Base-by-base conservation (phyloP, 2,888 invertebrate genomes). In the Aspidapion aeneum region DNA sequence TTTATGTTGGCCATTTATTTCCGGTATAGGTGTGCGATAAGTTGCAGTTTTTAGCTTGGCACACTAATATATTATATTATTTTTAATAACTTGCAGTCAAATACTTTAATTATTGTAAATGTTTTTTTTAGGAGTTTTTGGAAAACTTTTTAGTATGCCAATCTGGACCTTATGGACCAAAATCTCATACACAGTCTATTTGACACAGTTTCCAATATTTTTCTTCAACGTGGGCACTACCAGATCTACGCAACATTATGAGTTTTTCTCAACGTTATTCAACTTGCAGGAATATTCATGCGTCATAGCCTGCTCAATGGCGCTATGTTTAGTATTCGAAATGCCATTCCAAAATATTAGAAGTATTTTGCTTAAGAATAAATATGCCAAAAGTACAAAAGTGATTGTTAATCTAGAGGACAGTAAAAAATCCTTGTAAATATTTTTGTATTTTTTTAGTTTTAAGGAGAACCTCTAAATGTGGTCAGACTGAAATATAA, bases 201-300 rank as follows among this genome's bases (percentile, higher is more conserved):
- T 90, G 64, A 87, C 87, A 21, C 89, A 90, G 74, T 89, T 89
- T 71, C 89, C 89, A 2, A 84, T 89, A 61, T 89, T 86, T 74
- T 89, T 90, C 76, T 90, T 81, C 72, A 88, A 88, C 71, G 87
- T 89, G 35, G 89, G 89, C 1, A 82, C 81, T 60, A 84, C 83
- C 50, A 82, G 86, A 72, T 82, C 82, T 69, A 77, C 85, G 0
- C 83, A 85, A 65, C 81, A 85, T 66, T 88, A 85, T 70, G 83
- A 81, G 58, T 85, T 88, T 71, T 74, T 86, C 51, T 80, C 81
- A 63, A 80, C 83, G 74, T 79, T 85, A 78, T 71, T 87, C n/a
- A 86, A 87, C 72, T 72, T 86, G 16, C 82, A 84, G 68, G 89
- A 89, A 78, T 78, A 83, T 50, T 66, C 82, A 16, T 84, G 84